These are phyloP conservation scores for Lemur catta DNA, from an alignment of 2,797 vertebrate genomes.

Conservation along the genomic window DNA sequence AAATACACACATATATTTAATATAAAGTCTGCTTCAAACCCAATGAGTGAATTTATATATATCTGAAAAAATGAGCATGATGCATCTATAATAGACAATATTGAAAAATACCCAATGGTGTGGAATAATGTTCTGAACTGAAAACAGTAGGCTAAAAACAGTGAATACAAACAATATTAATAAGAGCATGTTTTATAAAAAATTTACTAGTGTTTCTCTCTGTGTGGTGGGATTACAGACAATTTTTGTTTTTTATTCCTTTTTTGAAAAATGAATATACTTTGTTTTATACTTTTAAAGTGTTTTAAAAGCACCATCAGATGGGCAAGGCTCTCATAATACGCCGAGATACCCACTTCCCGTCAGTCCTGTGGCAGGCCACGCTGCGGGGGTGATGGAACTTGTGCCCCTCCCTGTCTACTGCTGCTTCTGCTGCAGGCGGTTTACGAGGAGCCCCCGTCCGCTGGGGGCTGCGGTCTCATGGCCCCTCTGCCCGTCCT, in stretches of 20 bases:
- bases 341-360: rapidly evolving
- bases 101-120: not conserved
- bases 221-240: not conserved
- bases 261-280: not conserved
- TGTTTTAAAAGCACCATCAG: not conserved
- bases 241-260: not conserved
- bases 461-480: not conserved
- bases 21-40: not conserved
- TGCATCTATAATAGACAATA: rapidly evolving
- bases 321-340: rapidly evolving
- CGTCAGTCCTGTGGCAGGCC: rapidly evolving
- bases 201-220: not conserved
- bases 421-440: rapidly evolving
- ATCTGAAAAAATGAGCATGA: not conserved
- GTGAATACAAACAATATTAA: not conserved
- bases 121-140: not conserved
- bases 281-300: not conserved
- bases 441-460: rapidly evolving
- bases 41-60: not conserved
- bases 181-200: not conserved
- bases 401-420: rapidly evolving
- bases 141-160: not conserved
- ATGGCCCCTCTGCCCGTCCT: not conserved
- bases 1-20: not conserved
- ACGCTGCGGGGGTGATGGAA: rapidly evolving